These are phyloP conservation scores for Alethe castanea DNA, from an alignment of 2,113 vertebrate genomes.

Conservation along the genomic window DNA sequence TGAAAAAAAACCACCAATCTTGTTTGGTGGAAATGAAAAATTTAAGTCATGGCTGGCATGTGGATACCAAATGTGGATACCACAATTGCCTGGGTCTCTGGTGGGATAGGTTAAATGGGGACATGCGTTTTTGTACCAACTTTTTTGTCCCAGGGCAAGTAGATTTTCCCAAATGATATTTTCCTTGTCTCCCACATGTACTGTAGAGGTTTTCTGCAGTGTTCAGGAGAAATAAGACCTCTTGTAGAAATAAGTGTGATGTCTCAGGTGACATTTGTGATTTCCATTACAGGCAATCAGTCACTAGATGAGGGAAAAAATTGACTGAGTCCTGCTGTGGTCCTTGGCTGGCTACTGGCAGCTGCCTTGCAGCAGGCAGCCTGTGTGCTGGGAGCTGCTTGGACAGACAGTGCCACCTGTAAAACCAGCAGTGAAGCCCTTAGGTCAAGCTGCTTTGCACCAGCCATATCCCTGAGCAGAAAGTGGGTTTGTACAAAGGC, in stretches of 20 bases:
- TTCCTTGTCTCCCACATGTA: neutral
- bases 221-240: neutral
- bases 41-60: neutral
- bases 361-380: neutral
- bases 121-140: neutral
- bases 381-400: neutral
- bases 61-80: neutral
- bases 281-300: neutral
- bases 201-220: neutral
- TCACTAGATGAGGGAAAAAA: neutral
- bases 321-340: neutral
- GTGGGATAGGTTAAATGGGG: neutral
- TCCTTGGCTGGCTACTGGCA: neutral
- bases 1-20: neutral
- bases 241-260: neutral
- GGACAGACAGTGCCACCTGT: neutral
- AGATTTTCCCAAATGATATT: neutral
- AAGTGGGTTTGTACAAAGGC: neutral
- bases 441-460: neutral
- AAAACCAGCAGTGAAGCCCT: neutral
- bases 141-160: neutral
- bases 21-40: neutral
- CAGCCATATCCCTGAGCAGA: neutral
- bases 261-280: neutral
- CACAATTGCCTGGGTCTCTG: neutral